Evolutionary conservation across 35 echinoderm and acorn worm species (phyloP).

Genomic region (Hemicentrotus pulcherrimus): DNA sequence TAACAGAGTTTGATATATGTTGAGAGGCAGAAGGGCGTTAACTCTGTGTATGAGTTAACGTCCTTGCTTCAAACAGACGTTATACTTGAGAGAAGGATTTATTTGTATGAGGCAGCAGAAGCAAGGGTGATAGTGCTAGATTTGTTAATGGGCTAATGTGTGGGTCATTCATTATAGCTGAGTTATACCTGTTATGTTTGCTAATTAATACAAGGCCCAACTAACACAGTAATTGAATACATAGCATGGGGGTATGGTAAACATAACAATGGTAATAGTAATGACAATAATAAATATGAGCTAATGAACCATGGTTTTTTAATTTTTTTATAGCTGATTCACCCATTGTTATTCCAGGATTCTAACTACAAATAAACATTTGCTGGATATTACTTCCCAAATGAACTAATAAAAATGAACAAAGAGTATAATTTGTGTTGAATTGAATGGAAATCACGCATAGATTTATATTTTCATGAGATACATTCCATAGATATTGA

Average conservation of each 20-base stretch:
- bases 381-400: too few species aligned
- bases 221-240: not conserved
- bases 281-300: not conserved
- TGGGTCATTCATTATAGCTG: not conserved
- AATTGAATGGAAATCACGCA: too few species aligned
- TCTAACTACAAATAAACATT: too few species aligned
- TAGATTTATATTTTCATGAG: too few species aligned
- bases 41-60: too few species aligned
- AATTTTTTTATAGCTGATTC: not conserved
- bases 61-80: too few species aligned
- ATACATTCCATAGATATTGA: too few species aligned
- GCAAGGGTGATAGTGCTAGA: not conserved
- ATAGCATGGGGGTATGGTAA: not conserved
- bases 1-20: not conserved
- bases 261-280: too few species aligned
- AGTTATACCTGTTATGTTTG: not conserved
- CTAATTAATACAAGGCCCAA: not conserved
- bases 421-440: too few species aligned
- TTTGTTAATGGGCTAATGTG: not conserved
- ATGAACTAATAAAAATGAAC: not conserved
- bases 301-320: not conserved
- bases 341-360: not conserved
- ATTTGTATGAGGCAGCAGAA: not conserved
- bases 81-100: not conserved
- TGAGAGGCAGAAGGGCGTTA: too few species aligned